phyloP scores from a whole-genome alignment of 2,888 invertebrate genomes.

The Philopedon plagiatum region DNA sequence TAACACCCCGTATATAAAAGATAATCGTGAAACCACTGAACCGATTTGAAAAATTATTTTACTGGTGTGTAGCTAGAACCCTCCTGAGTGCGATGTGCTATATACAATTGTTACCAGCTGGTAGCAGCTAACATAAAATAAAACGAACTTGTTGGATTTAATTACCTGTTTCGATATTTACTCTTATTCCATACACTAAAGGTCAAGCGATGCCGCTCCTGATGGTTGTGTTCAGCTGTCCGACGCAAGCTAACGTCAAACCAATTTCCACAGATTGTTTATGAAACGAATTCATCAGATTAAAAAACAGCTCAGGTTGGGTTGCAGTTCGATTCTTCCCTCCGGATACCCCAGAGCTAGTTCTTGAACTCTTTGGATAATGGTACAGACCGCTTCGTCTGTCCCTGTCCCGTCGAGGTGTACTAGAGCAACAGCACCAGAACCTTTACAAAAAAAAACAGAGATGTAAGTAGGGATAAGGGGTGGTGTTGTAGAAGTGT shows the following conservation, averaged over 20 bases:
- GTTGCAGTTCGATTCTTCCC: conserved; percentile 91
- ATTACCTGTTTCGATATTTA: conserved; percentile 86
- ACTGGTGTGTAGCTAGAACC: no score
- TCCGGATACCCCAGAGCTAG: conserved; percentile 80
- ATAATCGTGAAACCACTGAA: no score
- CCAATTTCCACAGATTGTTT: conserved; percentile 89
- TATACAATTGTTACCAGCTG: no score
- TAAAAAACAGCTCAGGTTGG: conserved; percentile 88
- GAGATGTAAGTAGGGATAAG: no score
- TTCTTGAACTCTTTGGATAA: conserved; percentile 88
- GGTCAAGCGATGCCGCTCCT: conserved; percentile 88
- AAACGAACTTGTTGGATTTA: no score
- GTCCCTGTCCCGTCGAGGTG: conserved; percentile 89
- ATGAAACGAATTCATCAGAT: conserved; percentile 91
- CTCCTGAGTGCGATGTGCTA: no score
- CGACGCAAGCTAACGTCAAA: conserved; percentile 95
- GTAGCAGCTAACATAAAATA: no score
- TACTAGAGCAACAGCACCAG: conserved; percentile 90
- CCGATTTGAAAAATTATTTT: no score
- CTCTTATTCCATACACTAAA: conserved; percentile 89
- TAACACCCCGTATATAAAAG: no score
- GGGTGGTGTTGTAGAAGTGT: no score
- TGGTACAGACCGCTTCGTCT: conserved; percentile 84
- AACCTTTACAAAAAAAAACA: no score
- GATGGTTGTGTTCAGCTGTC: conserved; percentile 90